A percentile compares a stretch with the other conserved stretches of the same genome.
Evolutionary conservation across 1,140 invertebrate species (phyloP).

Genomic region (Cepaea nemoralis): DNA sequence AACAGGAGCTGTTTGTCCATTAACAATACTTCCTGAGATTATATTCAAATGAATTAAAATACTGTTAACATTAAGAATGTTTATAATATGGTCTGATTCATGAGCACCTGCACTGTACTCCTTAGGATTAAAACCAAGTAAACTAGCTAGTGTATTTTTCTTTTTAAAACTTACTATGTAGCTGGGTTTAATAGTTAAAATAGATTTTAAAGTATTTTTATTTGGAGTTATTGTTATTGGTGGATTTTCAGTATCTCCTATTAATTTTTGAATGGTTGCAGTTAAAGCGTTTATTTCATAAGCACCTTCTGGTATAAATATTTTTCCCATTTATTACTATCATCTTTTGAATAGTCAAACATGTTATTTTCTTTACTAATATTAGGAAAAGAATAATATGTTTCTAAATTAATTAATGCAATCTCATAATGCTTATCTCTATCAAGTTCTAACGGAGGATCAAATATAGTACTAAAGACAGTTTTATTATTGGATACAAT

Average conservation of each 20-base stretch:
- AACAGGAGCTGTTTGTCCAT: too few relatives aligned
- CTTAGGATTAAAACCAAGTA: not conserved
- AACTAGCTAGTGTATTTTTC: not conserved
- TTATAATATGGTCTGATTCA: not conserved
- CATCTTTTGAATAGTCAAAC: not conserved
- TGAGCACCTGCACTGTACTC: not conserved
- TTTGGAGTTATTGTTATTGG: not conserved
- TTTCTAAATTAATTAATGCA: not conserved
- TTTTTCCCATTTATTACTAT: not conserved
- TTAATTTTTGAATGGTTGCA: too few relatives aligned
- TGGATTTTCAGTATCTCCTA: not conserved
- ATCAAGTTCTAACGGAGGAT: not conserved
- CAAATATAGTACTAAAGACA: not conserved
- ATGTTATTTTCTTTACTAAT: not conserved
- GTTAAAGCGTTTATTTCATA: not conserved
- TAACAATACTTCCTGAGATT: too few relatives aligned
- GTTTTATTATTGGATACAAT: not conserved
- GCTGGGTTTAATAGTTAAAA: not conserved
- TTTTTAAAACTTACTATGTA: not conserved
- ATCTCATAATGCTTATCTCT: not conserved
- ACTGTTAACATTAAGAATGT: not conserved
- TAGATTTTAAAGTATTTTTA: not conserved
- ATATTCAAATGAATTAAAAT: not conserved
- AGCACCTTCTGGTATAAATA: not conserved
- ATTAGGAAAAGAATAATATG: constrained; percentile 8